A percentile compares a stretch with the other conserved stretches of the same genome.
Evolutionary conservation across 1,140 invertebrate species (phyloP).

Genomic region (Thaumatotibia leucotreta): DNA sequence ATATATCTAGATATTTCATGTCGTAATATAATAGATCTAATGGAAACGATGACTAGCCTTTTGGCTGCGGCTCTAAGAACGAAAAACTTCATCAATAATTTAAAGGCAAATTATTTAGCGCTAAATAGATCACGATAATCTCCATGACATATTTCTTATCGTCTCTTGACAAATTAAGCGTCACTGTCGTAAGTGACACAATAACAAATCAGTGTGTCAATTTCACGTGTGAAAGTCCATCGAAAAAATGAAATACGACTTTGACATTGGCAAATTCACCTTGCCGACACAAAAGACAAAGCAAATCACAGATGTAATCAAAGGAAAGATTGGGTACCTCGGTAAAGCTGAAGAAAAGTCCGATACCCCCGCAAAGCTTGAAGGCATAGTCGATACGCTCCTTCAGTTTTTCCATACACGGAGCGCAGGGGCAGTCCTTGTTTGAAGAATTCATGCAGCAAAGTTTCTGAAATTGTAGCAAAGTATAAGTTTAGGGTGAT

Average conservation of each 20-base stretch:
- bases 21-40: not conserved
- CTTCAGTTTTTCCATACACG: slow-evolving; percentile 87
- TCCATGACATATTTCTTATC: not conserved
- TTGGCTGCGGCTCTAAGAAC: no score
- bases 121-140: no score
- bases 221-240: no score
- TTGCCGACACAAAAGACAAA: no score
- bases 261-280: no score
- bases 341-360: slow-evolving; percentile 97
- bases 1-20: not conserved
- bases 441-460: slow-evolving; percentile 53
- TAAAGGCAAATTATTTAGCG: no score
- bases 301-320: not conserved
- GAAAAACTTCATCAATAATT: no score
- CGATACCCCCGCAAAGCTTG: slow-evolving; percentile 92
- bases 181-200: not conserved
- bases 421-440: slow-evolving; percentile 79
- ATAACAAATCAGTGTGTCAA: no score
- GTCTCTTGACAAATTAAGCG: not conserved
- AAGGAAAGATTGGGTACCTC: slow-evolving; percentile 84
- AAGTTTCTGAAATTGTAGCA: slow-evolving; percentile 58
- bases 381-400: slow-evolving; percentile 91
- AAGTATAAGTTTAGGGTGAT: no score
- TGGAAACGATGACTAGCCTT: no score
- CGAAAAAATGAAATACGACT: no score